phyloP scores from a whole-genome alignment of 2,113 vertebrate species.

The Lathamus discolor region DNA sequence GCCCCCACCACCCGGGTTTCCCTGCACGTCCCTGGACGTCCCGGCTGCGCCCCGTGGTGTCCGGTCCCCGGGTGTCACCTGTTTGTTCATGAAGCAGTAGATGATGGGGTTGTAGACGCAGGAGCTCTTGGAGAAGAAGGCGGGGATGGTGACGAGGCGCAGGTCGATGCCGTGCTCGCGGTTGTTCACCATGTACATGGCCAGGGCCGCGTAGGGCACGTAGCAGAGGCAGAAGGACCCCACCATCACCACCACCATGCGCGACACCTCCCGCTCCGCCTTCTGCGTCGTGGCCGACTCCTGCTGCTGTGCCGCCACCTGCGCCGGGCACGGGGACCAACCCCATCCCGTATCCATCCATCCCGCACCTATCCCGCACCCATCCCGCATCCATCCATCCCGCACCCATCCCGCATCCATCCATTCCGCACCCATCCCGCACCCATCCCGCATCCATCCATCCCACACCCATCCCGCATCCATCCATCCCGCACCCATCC shows the following conservation, averaged over 20 bases:
- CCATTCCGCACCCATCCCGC: too few species aligned
- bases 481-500: too few species aligned
- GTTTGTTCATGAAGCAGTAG: slow-evolving; percentile 88
- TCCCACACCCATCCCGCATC: not conserved
- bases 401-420: too few species aligned
- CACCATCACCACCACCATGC: slow-evolving; percentile 85
- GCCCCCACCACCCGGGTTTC: fast-evolving
- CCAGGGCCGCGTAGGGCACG: slow-evolving; percentile 76
- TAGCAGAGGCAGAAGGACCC: slow-evolving; percentile 81
- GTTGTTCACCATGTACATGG: slow-evolving; percentile 77
- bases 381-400: too few species aligned
- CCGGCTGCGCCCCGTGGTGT: fast-evolving
- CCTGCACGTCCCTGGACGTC: fast-evolving
- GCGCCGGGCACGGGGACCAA: not conserved
- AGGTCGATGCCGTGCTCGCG: slow-evolving; percentile 73
- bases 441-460: too few species aligned
- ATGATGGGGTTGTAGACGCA: slow-evolving; percentile 86
- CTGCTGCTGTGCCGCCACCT: slow-evolving; percentile 86
- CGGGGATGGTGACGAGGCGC: slow-evolving; percentile 80
- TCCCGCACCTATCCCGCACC: not conserved
- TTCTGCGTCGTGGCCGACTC: slow-evolving; percentile 85
- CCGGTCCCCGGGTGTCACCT: slow-evolving; percentile 61
- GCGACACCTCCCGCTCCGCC: slow-evolving; percentile 83
- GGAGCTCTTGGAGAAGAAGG: slow-evolving; percentile 85
- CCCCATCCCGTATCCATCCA: not conserved